These are phyloP conservation scores for Plagodis pulveraria DNA, from an alignment of 2,888 invertebrate species.

Conservation along the genomic window DNA sequence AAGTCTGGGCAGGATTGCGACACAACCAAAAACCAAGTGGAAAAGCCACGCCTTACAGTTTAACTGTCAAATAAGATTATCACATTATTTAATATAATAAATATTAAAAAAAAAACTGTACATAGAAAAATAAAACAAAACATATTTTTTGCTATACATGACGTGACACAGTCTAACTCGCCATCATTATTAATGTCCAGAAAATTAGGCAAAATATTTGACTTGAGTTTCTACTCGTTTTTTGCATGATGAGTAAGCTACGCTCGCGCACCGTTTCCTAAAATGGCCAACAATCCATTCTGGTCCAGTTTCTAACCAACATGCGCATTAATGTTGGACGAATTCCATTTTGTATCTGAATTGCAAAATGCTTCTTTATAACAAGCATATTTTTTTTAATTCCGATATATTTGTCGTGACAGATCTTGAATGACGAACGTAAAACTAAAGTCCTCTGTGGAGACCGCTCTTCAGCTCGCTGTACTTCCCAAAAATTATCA, in stretches of 20 bases:
- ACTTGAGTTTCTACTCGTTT: conserved; percentile 9
- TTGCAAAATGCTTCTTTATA: conserved; percentile 20
- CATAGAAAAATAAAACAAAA: too few relatives aligned
- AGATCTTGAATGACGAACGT: neutral
- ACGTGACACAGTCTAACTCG: neutral
- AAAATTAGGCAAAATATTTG: neutral
- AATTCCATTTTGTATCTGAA: conserved; percentile 25
- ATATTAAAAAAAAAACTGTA: too few relatives aligned
- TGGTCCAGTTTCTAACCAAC: conserved; percentile 72
- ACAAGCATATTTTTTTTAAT: conserved; percentile 7
- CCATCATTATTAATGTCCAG: too few relatives aligned
- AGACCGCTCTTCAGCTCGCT: too few relatives aligned
- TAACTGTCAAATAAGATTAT: too few relatives aligned
- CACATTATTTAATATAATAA: too few relatives aligned
- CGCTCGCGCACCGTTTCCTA: conserved; percentile 47
- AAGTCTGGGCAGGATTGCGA: too few relatives aligned
- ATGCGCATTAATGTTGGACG: conserved; percentile 40
- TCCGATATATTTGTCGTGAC: neutral
- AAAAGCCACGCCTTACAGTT: too few relatives aligned
- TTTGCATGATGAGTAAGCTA: conserved; percentile 3
- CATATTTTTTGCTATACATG: neutral
- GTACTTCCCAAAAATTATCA: too few relatives aligned
- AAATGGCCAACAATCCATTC: conserved; percentile 58
- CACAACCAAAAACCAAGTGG: too few relatives aligned
- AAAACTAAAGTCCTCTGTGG: too few relatives aligned